Percentiles rank a stretch among this genome's conserved stretches.
Evolutionary conservation across 2,113 vertebrate genomes (phyloP).

Genomic region (Aythya baeri): DNA sequence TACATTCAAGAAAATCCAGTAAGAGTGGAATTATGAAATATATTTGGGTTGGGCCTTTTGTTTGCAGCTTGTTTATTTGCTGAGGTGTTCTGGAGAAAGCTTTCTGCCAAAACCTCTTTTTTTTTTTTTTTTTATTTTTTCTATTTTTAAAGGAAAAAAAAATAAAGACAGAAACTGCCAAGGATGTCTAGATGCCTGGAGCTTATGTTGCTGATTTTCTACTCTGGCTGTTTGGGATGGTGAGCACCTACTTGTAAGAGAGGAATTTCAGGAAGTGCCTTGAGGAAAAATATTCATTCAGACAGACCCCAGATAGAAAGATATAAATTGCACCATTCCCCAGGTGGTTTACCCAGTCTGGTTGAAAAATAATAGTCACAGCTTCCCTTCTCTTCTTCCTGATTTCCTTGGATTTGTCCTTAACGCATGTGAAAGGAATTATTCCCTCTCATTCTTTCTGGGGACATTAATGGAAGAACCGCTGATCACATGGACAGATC

Average conservation of each 20-base stretch:
- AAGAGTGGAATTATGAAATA: not conserved
- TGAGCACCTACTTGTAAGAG: not conserved
- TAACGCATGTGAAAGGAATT: not conserved
- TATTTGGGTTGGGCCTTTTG: not conserved
- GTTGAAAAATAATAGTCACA: no score
- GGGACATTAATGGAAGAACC: not conserved
- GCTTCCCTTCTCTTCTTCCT: not conserved
- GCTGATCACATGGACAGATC: not conserved
- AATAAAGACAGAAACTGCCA: not conserved
- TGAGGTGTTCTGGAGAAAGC: not conserved
- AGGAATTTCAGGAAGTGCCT: not conserved
- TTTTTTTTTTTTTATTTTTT: no score
- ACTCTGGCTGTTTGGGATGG: not conserved
- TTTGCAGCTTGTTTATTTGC: not conserved
- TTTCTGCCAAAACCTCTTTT: not conserved
- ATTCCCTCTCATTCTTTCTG: not conserved
- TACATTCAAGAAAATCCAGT: not conserved
- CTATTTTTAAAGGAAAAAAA: no score
- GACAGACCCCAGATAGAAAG: not conserved
- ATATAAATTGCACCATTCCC: not conserved
- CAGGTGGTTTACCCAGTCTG: not conserved
- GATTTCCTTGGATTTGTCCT: not conserved
- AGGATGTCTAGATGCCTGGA: not conserved
- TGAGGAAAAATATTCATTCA: not conserved
- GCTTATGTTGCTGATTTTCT: not conserved